Evolutionary conservation across 2,888 invertebrate species (phyloP).

Genomic region (Neuroscelio doddi): DNA sequence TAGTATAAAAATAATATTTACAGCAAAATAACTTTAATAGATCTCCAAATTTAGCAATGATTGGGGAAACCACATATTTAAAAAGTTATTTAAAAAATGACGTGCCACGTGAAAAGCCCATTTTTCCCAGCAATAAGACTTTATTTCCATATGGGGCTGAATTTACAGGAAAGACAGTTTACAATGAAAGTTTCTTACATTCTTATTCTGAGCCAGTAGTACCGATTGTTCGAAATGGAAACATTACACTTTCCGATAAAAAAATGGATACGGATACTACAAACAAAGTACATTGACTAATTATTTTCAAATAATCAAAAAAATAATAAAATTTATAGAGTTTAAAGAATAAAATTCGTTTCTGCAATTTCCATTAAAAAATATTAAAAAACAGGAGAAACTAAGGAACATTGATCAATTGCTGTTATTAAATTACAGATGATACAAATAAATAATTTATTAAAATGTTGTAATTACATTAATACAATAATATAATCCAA

Average conservation of each 20-base stretch:
- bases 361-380: background rate
- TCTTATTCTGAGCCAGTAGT: slow-evolving; percentile 40
- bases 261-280: slow-evolving; percentile 66
- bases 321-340: slow-evolving; percentile 1
- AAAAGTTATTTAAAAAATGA: slow-evolving; percentile 62
- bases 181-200: slow-evolving; percentile 62
- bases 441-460: too few relatives aligned
- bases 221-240: slow-evolving; percentile 56
- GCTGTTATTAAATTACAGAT: too few relatives aligned
- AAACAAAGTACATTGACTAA: slow-evolving; percentile 59
- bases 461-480: too few relatives aligned
- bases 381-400: too few relatives aligned
- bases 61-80: slow-evolving; percentile 64
- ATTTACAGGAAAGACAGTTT: slow-evolving; percentile 53
- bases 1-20: too few relatives aligned
- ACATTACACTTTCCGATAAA: slow-evolving; percentile 55
- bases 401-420: too few relatives aligned
- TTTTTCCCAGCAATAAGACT: slow-evolving; percentile 44
- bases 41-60: slow-evolving; percentile 59
- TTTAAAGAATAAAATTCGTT: slow-evolving; percentile 5
- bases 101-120: slow-evolving; percentile 49
- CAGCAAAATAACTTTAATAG: slow-evolving; percentile 39
- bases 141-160: slow-evolving; percentile 50
- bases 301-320: too few relatives aligned
- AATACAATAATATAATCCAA: too few relatives aligned